Base-by-base conservation (phyloP, 1,140 invertebrate genomes). In the Drosophila sp. region DNA sequence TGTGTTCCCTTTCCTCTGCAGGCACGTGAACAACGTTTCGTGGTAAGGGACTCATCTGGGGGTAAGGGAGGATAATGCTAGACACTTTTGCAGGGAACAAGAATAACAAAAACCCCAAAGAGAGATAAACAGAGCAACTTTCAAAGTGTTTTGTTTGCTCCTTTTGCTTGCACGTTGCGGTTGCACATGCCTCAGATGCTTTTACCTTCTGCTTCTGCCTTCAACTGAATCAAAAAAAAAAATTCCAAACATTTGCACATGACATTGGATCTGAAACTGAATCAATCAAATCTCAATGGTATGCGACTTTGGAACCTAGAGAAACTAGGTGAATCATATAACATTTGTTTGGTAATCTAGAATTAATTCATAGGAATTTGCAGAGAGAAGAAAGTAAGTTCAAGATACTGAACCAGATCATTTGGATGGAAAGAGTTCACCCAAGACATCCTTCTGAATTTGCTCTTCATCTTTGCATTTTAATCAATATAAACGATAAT, bases 181-280 rank as follows among this genome's bases (percentile, higher is more conserved):
- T 29, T 30, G 17, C 4, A 58, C 56, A 58, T 17, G 56, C 17
- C 17, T 58, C 38, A 58, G 56, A 58, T 25, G 33, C 56, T 33
- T 38, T 38, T 30, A 3, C 4, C 4, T 30, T 38, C 4, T 38
- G 10, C 11, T 38, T 11, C 10, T 38, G 35, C 8, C 35, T 38
- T 38, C 7, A 7, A 35, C 17, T 17, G 7, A 35, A 58, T 6
- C 10, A 10, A 38, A 35, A 56, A 33, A 4, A 56, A 30, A 57
- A 35, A 57, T 30, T 27, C 25, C 25, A 25, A 50, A 50, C 44
- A 23, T 27, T 10, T 50, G 44, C 44, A 50, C 44, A 50, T 58
- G 56, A 58, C 17, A 58, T 58, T 25, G 30, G 56, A 58, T 58
- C 32, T 17, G 44, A 50, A 50, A 50, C 23, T 25, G 44, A 50